Percentiles rank a stretch among this genome's conserved stretches.
Evolutionary conservation across 2,113 vertebrate species (phyloP).

Genomic region (Corythornis vintsioides): DNA sequence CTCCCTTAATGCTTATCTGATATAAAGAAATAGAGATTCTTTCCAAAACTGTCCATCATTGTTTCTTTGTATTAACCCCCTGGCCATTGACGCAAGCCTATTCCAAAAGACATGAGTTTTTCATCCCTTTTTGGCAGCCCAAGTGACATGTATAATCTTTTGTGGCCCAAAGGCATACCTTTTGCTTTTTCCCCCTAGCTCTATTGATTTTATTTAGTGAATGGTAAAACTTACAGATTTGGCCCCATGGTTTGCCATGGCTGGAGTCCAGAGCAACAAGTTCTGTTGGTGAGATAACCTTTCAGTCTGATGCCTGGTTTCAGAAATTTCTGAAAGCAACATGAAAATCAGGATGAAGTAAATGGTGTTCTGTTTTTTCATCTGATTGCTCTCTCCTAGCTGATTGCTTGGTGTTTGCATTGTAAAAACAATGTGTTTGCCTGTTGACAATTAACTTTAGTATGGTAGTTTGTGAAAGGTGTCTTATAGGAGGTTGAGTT

Average conservation of each 20-base stretch:
- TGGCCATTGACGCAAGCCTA: background rate
- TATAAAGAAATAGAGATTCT: background rate
- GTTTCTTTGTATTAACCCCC: background rate
- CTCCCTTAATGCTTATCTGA: background rate
- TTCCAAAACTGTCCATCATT: background rate
- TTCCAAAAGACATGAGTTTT: background rate
- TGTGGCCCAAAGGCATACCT: background rate
- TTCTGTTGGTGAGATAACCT: background rate
- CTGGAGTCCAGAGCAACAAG: background rate
- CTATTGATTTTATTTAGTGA: background rate
- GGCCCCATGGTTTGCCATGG: background rate
- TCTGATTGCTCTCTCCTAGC: background rate
- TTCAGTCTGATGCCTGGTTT: background rate
- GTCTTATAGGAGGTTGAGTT: accelerated
- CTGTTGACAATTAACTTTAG: background rate
- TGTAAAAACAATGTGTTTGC: background rate
- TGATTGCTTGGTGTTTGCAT: background rate
- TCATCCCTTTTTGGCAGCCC: background rate
- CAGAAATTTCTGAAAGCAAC: background rate
- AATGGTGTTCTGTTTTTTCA: background rate
- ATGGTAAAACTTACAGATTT: background rate
- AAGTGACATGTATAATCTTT: background rate
- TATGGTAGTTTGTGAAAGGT: accelerated
- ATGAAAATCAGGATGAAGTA: background rate
- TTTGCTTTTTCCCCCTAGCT: accelerated